Evolutionary conservation across 2,797 vertebrate species (phyloP).

Genomic region (Pristis pectinata): DNA sequence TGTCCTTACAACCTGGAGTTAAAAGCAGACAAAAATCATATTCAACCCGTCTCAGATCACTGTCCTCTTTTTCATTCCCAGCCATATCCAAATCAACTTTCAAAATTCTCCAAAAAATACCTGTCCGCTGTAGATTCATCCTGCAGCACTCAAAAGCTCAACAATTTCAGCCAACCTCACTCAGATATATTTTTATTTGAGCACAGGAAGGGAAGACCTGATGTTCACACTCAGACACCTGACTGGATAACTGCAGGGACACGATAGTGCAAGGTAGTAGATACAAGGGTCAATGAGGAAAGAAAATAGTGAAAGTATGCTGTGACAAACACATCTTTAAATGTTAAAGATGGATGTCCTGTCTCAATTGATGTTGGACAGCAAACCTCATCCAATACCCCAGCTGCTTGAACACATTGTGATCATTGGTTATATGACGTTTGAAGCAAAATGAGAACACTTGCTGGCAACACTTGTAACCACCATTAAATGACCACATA

Average conservation of each 20-base stretch:
- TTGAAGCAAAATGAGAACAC: not conserved
- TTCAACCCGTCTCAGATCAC: not conserved
- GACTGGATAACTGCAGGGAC: not conserved
- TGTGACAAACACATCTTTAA: not conserved
- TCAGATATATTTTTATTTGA: too few relatives aligned
- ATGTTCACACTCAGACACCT: not conserved
- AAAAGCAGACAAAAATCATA: not conserved
- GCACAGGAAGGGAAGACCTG: not conserved
- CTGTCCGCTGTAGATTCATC: not conserved
- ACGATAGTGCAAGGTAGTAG: not conserved
- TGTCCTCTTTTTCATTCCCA: not conserved
- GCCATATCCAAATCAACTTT: not conserved
- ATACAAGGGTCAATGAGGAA: not conserved
- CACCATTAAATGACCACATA: not conserved
- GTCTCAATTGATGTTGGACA: not conserved
- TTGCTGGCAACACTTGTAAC: not conserved
- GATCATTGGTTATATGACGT: not conserved
- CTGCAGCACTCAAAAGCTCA: not conserved
- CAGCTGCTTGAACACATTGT: not conserved
- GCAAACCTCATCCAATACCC: not conserved
- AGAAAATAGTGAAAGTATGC: not conserved
- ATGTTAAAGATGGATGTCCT: not conserved
- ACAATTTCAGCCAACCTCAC: too few relatives aligned
- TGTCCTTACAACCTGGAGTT: not conserved
- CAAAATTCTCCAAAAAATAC: not conserved